These are phyloP conservation scores for Mallotus villosus DNA, from an alignment of 2,797 vertebrate species.

Conservation along the genomic window DNA sequence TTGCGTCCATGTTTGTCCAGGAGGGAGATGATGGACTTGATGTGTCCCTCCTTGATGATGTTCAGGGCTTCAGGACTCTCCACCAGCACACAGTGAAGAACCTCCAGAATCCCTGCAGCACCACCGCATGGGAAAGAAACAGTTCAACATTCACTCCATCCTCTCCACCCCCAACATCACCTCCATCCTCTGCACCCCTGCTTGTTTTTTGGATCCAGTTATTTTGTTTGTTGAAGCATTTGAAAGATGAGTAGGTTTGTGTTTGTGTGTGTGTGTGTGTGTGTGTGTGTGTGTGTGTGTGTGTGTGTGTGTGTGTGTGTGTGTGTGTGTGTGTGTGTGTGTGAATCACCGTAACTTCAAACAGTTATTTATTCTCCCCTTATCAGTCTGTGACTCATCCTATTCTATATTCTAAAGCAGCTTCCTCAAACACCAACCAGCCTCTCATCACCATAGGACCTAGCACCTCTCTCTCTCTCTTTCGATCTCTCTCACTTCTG, in stretches of 20 bases:
- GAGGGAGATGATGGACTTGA: conserved; percentile 94
- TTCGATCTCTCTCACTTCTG: background rate
- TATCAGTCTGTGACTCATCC: background rate
- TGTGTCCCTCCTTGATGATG: conserved; percentile 96
- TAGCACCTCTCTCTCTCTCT: background rate
- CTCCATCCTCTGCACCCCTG: no score
- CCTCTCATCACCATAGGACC: background rate
- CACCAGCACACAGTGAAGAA: conserved; percentile 94
- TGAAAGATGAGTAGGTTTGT: background rate
- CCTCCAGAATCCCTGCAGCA: conserved; percentile 87
- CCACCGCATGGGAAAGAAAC: background rate
- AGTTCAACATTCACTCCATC: background rate
- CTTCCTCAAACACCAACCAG: no score
- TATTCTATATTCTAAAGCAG: background rate
- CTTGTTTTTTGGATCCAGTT: no score
- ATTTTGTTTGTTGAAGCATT: no score
- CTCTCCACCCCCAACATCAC: background rate
- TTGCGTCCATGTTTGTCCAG: conserved; percentile 95
- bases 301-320: background rate
- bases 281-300: conserved; percentile 6
- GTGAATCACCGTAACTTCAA: background rate
- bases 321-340: background rate
- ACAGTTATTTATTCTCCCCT: background rate
- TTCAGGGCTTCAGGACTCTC: conserved; percentile 96
- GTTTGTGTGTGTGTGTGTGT: background rate